Percentiles rank a stretch among this genome's conserved stretches.
phyloP scores from a whole-genome alignment of 2,888 invertebrate genomes.

The Drosophila pseudotakahashii region DNA sequence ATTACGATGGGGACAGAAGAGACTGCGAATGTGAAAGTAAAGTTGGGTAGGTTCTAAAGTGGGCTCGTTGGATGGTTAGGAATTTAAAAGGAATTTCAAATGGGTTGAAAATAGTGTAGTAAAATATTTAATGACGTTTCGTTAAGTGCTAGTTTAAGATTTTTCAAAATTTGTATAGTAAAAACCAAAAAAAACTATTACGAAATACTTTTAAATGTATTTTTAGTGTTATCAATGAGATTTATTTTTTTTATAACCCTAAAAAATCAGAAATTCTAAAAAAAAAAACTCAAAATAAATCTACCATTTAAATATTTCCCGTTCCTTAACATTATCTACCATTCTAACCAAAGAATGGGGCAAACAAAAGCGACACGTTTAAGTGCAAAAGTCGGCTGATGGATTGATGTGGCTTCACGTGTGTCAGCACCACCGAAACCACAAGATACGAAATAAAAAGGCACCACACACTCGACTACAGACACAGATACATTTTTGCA shows the following conservation, averaged over 20 bases:
- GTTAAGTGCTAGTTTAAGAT: background rate
- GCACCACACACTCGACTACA: conserved; percentile 5
- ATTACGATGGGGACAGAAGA: background rate
- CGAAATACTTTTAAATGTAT: too few relatives aligned
- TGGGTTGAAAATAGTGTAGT: background rate
- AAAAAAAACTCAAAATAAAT: too few relatives aligned
- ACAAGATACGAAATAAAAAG: conserved; percentile 18
- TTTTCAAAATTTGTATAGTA: background rate
- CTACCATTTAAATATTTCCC: background rate
- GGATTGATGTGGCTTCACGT: conserved; percentile 77
- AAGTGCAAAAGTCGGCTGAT: conserved; percentile 58
- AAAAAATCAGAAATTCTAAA: too few relatives aligned
- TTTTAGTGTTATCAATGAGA: too few relatives aligned
- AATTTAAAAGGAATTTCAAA: background rate
- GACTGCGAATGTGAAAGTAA: conserved; percentile 29
- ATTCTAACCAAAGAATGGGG: background rate
- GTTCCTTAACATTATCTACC: background rate
- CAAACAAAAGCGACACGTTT: conserved; percentile 57
- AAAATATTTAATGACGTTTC: background rate
- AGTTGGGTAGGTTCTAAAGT: background rate
- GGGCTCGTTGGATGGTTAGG: background rate
- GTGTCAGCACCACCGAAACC: conserved; percentile 30
- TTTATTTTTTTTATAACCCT: too few relatives aligned
- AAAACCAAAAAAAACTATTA: too few relatives aligned
- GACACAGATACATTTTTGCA: conserved; percentile 12